Percentiles rank a stretch among this genome's conserved stretches.
phyloP scores from a whole-genome alignment of 2,797 vertebrate species.

The Silurus lanzhouensis region DNA sequence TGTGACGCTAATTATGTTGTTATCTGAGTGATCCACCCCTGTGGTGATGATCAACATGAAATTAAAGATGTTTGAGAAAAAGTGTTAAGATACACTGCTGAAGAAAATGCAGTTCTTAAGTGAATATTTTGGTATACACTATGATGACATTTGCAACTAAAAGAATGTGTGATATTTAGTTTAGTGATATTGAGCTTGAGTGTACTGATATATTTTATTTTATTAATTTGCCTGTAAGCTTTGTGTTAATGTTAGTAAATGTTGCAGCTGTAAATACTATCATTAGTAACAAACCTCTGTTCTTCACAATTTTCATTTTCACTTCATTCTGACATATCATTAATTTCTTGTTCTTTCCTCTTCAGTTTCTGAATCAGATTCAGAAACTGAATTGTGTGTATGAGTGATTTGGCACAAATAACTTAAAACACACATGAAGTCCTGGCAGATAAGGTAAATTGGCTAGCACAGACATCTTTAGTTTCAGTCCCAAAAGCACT shows the following conservation, averaged over 20 bases:
- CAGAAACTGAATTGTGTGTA: not conserved
- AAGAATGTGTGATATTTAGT: not conserved
- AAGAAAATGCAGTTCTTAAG: not conserved
- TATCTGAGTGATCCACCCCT: constrained; percentile 61
- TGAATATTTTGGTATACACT: not conserved
- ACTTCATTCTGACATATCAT: not conserved
- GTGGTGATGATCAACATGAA: constrained; percentile 52
- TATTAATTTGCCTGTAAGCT: not conserved
- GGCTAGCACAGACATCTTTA: not conserved
- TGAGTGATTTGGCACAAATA: not conserved
- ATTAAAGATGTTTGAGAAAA: constrained; percentile 52
- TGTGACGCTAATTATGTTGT: constrained; percentile 60
- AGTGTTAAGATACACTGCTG: constrained; percentile 39
- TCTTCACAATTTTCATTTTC: not conserved
- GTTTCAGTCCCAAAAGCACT: not conserved
- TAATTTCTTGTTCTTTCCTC: not conserved
- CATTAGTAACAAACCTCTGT: not conserved
- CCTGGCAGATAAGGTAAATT: not conserved
- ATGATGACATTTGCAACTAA: not conserved
- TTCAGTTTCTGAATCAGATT: not conserved
- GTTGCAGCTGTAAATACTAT: no score
- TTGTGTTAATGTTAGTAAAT: not conserved
- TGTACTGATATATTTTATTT: not conserved
- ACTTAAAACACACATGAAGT: not conserved
- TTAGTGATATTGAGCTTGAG: not conserved